Conservation (phyloP, 2,797 vertebrate species). For the Pempheris klunzingeri region DNA sequence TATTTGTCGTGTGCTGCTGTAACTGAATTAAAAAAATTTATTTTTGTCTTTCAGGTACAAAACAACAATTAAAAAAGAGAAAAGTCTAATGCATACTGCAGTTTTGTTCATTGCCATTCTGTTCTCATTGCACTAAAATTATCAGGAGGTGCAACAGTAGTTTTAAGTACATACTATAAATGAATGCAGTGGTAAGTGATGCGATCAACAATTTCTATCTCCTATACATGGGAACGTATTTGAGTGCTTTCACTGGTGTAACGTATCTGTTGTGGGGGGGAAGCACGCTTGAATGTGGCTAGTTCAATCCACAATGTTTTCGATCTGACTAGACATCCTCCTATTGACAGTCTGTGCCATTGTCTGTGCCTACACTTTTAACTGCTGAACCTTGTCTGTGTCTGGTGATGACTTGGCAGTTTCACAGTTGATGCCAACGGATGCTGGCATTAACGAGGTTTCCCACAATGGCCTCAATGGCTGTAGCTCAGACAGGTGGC, state of each 20-base stretch:
- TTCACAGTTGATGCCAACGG: slow-evolving; percentile 43
- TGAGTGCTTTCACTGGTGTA: slow-evolving; percentile 60
- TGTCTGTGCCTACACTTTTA: not conserved
- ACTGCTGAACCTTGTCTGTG: slow-evolving; percentile 25
- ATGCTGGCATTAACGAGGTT: slow-evolving; percentile 31
- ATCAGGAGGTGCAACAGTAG: not conserved
- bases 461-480: slow-evolving; percentile 29
- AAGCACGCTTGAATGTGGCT: slow-evolving; percentile 45
- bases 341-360: slow-evolving; percentile 41
- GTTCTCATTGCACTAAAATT: not conserved
- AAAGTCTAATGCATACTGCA: not conserved
- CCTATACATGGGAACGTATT: slow-evolving; percentile 24
- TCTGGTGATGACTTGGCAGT: slow-evolving; percentile 66
- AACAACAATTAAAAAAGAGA: slow-evolving; percentile 37
- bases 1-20: slow-evolving; percentile 48
- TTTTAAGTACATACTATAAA: not conserved
- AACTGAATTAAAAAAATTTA: slow-evolving; percentile 12
- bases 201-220: slow-evolving; percentile 15
- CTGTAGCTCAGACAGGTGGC: slow-evolving; percentile 31
- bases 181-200: slow-evolving; percentile 2
- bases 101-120: not conserved
- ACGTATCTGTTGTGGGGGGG: slow-evolving; percentile 70
- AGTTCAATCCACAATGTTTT: slow-evolving; percentile 52
- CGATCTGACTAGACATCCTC: slow-evolving; percentile 49
- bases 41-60: slow-evolving; percentile 12